Evolutionary conservation across 2,888 invertebrate species (phyloP), one percentile per base, ranked within the genome.

Genomic region (Himalopsyche anomala): DNA sequence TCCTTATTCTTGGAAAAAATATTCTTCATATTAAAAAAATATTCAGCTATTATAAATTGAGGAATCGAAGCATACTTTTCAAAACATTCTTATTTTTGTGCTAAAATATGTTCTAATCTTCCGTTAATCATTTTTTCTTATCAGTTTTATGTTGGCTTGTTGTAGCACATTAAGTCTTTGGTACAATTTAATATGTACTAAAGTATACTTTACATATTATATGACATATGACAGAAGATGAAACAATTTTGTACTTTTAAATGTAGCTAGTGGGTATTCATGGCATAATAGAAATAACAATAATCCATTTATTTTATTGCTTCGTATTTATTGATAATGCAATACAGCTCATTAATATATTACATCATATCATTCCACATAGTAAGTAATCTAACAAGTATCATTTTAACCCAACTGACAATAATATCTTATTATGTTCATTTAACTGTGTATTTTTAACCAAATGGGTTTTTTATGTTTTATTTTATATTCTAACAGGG

Each of bases 251-350:
- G 36, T 74, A 38, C 12, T 74, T 36, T 74, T 38, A 15, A 36
- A 74, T 87, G 51, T 81, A 80, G 80, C 69, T 88, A 87, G 88
- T 81, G 88, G 88, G 88, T 85, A 81, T 83, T 84, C 88, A 88
- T 88, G 88, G 88, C 88, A 87, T 88, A 88, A 88, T 88, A 88
- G 87, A 87, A 87, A 88, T 84, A 85, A 83, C 42, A 40, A 69
- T 74, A n/a, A 54, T 74, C 40, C 84, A 84, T 84, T 74, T 74
- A 54, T 38, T 55, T 84, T 19, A 80, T 40, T 81, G 84, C 81
- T 84, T 82, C 38, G 15, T 82, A 54, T 81, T 74, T 80, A 12
- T 80, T 40, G 55, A 56, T 28, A 79, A 80, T 80, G 69, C 17
- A 54, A 69, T 84, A 82, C 83, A 85, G 62, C 82, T 84, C 84